Conservation (phyloP, 2,113 vertebrate genomes). For the Lates calcarifer region DNA sequence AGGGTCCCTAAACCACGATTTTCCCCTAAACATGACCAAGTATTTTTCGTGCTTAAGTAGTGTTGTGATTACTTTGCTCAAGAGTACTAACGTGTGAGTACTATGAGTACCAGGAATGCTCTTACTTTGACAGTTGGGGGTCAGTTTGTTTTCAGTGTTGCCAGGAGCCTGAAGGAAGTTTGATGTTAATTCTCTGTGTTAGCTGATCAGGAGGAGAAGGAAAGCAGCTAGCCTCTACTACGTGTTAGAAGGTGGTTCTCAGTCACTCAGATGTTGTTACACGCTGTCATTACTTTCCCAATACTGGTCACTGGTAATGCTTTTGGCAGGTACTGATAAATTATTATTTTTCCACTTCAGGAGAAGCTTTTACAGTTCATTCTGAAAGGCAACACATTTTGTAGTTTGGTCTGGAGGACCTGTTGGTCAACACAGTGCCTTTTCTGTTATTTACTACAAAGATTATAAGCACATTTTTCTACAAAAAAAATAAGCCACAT, state of each 20-base stretch:
- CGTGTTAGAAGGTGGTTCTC: not conserved
- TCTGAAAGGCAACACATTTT: not conserved
- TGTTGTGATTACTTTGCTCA: too few species aligned
- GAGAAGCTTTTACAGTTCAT: not conserved
- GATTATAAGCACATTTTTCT: not conserved
- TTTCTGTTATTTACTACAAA: not conserved
- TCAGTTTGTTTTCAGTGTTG: not conserved
- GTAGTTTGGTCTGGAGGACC: not conserved
- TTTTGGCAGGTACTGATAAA: not conserved
- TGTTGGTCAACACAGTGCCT: not conserved
- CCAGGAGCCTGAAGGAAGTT: not conserved
- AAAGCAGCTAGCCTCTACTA: not conserved
- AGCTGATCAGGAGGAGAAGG: not conserved
- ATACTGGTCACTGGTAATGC: not conserved
- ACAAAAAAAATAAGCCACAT: not conserved
- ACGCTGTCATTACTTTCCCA: not conserved
- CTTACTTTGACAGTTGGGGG: not conserved
- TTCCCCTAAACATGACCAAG: not conserved
- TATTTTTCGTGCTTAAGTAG: not conserved
- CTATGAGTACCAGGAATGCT: too few species aligned
- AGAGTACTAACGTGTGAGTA: too few species aligned
- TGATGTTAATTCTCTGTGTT: not conserved
- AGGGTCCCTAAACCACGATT: not conserved
- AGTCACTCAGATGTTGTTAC: not conserved
- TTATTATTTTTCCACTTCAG: not conserved